These are phyloP conservation scores for Monarcha castaneiventris DNA, from an alignment of 2,113 vertebrate species.

Conservation along the genomic window DNA sequence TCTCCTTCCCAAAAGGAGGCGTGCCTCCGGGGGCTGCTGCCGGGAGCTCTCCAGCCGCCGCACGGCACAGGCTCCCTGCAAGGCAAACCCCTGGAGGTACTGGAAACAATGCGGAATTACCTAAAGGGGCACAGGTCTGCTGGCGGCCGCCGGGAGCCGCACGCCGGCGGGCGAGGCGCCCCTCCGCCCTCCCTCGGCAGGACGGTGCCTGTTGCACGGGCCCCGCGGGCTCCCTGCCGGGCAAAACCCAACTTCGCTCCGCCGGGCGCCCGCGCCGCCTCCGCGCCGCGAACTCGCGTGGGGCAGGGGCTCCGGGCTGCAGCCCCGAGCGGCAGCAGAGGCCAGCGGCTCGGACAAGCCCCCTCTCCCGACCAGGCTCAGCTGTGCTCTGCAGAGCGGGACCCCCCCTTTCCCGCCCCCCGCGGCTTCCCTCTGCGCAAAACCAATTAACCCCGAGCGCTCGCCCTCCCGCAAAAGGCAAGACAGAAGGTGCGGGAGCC, in stretches of 20 bases:
- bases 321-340: background rate
- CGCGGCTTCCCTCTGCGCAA: background rate
- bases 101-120: background rate
- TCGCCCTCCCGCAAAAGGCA: background rate
- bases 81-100: background rate
- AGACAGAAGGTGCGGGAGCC: background rate
- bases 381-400: background rate
- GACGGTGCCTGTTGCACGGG: background rate
- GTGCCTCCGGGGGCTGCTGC: background rate
- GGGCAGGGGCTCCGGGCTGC: background rate
- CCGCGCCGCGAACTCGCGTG: background rate
- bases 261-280: background rate
- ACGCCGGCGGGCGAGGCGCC: too few relatives aligned
- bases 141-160: background rate
- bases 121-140: background rate
- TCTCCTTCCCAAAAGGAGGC: background rate
- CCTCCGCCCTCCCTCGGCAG: background rate
- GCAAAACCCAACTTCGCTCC: slow-evolving; percentile 41
- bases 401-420: background rate
- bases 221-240: background rate
- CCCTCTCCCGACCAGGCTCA: background rate
- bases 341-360: background rate
- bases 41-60: background rate
- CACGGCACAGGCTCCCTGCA: background rate
- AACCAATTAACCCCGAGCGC: background rate